These are phyloP conservation scores for cattle (Bos taurus) DNA, from an alignment of 2,113 vertebrate genomes.

Conservation along the genomic window DNA sequence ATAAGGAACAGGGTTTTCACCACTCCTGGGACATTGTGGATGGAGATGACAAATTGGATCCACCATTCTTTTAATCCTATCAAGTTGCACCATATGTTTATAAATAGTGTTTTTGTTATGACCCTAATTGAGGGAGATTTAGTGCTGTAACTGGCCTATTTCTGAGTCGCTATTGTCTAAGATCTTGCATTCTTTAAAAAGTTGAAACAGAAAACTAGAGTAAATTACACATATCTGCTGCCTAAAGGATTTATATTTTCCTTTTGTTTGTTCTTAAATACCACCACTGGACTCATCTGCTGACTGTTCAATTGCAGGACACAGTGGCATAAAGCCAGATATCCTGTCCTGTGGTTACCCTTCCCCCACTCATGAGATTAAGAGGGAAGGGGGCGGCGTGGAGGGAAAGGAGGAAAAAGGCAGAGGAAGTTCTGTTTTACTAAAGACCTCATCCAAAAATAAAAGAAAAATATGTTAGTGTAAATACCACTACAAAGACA, in stretches of 20 bases:
- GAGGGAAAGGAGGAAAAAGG: neutral
- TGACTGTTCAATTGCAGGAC: slow-evolving; percentile 48
- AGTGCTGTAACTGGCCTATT: neutral
- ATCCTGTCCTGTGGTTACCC: neutral
- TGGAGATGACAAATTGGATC: slow-evolving; percentile 25
- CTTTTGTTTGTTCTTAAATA: slow-evolving; percentile 61
- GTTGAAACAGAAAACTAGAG: slow-evolving; percentile 62
- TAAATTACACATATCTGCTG: slow-evolving; percentile 63
- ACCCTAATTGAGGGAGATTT: slow-evolving; percentile 46
- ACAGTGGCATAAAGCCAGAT: slow-evolving; percentile 29
- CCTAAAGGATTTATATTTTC: slow-evolving; percentile 60
- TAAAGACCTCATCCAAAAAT: slow-evolving; percentile 17
- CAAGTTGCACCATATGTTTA: slow-evolving; percentile 39
- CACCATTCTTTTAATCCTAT: slow-evolving; percentile 38
- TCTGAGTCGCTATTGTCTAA: slow-evolving; percentile 53
- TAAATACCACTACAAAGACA: slow-evolving; percentile 22
- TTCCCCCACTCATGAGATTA: neutral
- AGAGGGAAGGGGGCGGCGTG: neutral
- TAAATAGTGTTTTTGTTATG: slow-evolving; percentile 53
- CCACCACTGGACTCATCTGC: slow-evolving; percentile 48
- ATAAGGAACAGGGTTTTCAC: neutral
- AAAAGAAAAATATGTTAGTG: slow-evolving; percentile 8
- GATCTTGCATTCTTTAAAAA: slow-evolving; percentile 55
- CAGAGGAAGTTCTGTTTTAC: slow-evolving; percentile 39
- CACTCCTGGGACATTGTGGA: neutral